Evolutionary conservation across 2,797 vertebrate genomes (phyloP).

Genomic region (Danionella dracula): DNA sequence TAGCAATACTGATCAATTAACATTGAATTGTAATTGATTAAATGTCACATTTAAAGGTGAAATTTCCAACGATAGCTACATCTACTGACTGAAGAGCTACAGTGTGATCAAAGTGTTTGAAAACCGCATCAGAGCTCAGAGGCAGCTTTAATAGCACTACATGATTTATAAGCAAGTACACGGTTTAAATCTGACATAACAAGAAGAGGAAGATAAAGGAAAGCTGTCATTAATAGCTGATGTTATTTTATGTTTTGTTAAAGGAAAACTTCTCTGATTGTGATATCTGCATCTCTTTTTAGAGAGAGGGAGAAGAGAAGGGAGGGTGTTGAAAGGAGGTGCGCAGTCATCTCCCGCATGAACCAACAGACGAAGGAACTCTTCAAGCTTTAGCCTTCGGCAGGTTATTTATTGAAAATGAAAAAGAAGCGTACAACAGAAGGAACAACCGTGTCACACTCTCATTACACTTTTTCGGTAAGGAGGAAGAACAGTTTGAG

Average conservation of each 20-base stretch:
- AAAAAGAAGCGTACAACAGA: too few species aligned
- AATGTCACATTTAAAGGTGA: not conserved
- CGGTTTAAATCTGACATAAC: conserved; percentile 15
- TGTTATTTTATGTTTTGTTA: too few species aligned
- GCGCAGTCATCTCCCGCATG: too few species aligned
- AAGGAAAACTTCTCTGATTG: too few species aligned
- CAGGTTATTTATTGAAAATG: too few species aligned
- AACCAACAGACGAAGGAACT: too few species aligned
- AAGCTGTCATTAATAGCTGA: not conserved
- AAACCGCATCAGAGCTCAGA: not conserved
- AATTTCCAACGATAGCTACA: not conserved
- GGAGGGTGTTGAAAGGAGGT: too few species aligned
- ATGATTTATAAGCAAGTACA: conserved; percentile 7
- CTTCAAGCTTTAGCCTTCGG: too few species aligned
- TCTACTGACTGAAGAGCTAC: not conserved
- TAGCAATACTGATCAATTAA: not conserved
- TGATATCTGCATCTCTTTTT: not conserved
- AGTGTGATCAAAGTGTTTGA: conserved; percentile 16
- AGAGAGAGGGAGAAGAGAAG: not conserved
- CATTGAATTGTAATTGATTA: not conserved
- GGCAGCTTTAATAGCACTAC: not conserved
- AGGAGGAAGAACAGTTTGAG: too few species aligned
- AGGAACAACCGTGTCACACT: too few species aligned
- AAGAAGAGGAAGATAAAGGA: not conserved
- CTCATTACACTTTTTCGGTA: too few species aligned